Base-by-base conservation (phyloP, 2,888 invertebrate species). In the Mesorhabditis spiculigera region DNA sequence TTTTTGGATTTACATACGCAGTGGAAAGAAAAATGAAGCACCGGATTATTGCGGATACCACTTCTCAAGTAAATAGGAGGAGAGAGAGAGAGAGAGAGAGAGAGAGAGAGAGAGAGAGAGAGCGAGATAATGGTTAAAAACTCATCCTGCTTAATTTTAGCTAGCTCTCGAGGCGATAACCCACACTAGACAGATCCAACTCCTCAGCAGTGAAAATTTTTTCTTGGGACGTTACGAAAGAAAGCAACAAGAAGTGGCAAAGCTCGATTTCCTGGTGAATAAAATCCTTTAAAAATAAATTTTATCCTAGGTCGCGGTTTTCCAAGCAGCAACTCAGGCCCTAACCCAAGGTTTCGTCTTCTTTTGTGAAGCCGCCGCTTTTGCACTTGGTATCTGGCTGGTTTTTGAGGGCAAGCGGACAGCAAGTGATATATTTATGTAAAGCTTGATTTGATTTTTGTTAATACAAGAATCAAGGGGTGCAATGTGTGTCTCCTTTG, bases 11-110 rank as follows among this genome's bases (percentile, higher is more conserved):
- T 28, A 70, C 76, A 74, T 78, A 87, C 45, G 87, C 86, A 6
- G 81, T 85, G 42, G 88, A 88, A 74, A 85, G n/a, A 50, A n/a
- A 10, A n/a, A 50, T 50, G 58, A 50, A 50, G n/a, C 8, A 50
- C 10, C 8, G 58, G n/a, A 50, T 71, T 41, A 75, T 69, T 64
- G 74, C 70, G 8, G 50, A 44, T 13, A n/a, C 64, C 3, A 45
- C 28, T 45, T n/a, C 10, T 16, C 10, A 10, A 16, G 16, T 13
- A 10, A 45, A 43, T 43, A 45, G 4, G 5, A 13, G 58, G 45
- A 45, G 45, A 28, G 28, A 28, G 28, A 28, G 28, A 28, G 28
- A 28, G 28, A 28, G 28, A 28, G 28, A 28, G 28, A 28, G 28
- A 28, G 28, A 28, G 28, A 28, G 28, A 28, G 28, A 28, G 28